Evolutionary conservation across 1,140 invertebrate species (phyloP).

Genomic region (Agrypnia vestita): DNA sequence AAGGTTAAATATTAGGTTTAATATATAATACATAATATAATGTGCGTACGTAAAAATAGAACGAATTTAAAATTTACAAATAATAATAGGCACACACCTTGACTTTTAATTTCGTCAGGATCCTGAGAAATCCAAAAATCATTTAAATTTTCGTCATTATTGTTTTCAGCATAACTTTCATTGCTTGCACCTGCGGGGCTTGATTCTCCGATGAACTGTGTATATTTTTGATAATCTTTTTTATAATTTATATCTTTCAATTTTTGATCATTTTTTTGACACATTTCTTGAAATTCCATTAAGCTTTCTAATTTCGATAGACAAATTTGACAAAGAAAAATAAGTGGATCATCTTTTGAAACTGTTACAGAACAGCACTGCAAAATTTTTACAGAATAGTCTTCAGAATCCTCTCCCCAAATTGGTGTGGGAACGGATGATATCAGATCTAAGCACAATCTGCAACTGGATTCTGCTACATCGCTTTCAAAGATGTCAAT

Average conservation of each 20-base stretch:
- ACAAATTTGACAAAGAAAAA: not conserved
- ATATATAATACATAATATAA: no score
- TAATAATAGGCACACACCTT: not conserved
- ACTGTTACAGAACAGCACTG: not conserved
- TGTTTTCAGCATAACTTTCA: not conserved
- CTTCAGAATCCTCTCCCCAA: not conserved
- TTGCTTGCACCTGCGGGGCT: not conserved
- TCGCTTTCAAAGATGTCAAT: no score
- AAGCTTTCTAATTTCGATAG: not conserved
- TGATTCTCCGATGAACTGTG: not conserved
- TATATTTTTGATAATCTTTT: not conserved
- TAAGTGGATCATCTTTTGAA: not conserved
- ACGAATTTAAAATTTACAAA: no score
- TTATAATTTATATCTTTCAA: not conserved
- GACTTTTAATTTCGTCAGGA: not conserved
- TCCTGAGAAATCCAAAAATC: not conserved
- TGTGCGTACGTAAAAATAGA: no score
- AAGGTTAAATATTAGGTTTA: no score
- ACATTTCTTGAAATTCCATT: constrained; percentile 12
- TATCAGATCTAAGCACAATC: not conserved
- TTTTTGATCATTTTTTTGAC: constrained; percentile 10
- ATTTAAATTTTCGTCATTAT: not conserved
- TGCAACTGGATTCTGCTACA: not conserved
- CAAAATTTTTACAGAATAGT: not conserved
- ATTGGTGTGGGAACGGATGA: not conserved